These are phyloP conservation scores for Xenopus tropicalis DNA, from an alignment of 2,113 vertebrate genomes.

Conservation along the genomic window DNA sequence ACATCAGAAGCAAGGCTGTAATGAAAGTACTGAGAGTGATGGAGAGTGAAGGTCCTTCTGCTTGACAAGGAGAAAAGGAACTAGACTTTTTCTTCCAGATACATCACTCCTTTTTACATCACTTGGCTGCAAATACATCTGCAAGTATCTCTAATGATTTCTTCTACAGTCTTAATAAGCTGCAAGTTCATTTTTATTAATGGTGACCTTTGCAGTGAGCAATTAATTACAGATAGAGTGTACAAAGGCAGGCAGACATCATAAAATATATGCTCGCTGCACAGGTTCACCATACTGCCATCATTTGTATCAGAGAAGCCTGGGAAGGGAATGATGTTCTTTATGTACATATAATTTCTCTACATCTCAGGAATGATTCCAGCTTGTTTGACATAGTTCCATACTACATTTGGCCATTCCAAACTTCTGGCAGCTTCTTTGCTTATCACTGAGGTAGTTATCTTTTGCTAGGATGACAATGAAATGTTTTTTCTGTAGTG, in stretches of 20 bases:
- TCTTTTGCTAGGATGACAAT: background rate
- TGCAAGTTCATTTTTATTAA: constrained; percentile 51
- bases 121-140: constrained; percentile 32
- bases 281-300: constrained; percentile 1
- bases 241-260: constrained; percentile 19
- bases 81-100: constrained; percentile 12
- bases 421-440: background rate
- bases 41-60: constrained; percentile 48
- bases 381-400: background rate
- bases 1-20: background rate
- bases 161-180: constrained; percentile 46
- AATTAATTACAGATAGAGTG: constrained; percentile 43
- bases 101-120: constrained; percentile 33
- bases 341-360: constrained; percentile 1
- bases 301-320: constrained; percentile 31
- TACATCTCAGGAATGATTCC: background rate
- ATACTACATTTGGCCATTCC: background rate
- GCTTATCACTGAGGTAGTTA: background rate
- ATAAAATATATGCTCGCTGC: constrained; percentile 18
- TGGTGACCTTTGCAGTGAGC: constrained; percentile 44
- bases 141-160: constrained; percentile 48
- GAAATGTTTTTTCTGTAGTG: background rate
- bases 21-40: constrained; percentile 35
- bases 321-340: constrained; percentile 13
- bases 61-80: background rate